Percentiles rank a stretch among this genome's conserved stretches.
Evolutionary conservation across 2,888 invertebrate species (phyloP).

Genomic region (Hypselothyrea guttata): DNA sequence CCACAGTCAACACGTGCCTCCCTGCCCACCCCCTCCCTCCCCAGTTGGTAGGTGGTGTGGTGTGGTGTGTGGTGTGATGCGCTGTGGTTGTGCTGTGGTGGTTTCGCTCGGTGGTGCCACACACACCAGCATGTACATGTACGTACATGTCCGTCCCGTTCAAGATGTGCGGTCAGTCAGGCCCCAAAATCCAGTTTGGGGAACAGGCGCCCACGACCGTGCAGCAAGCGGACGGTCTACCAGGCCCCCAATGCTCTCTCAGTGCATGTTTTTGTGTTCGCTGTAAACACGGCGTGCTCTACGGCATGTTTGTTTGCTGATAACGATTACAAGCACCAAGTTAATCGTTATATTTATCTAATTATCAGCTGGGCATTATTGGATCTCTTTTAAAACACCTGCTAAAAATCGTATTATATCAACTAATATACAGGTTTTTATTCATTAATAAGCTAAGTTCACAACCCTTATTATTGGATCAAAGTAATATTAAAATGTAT

Average conservation of each 20-base stretch:
- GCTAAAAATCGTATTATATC: too few relatives aligned
- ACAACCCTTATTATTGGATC: too few relatives aligned
- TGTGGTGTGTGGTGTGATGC: conserved; percentile 11
- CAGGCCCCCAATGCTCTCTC: conserved; percentile 19
- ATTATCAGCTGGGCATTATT: too few relatives aligned
- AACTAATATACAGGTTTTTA: too few relatives aligned
- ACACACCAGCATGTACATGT: background rate
- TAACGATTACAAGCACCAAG: too few relatives aligned
- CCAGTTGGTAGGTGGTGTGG: conserved; percentile 19
- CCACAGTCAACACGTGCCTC: conserved; percentile 50
- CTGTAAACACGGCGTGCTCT: conserved; percentile 30
- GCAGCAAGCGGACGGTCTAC: conserved; percentile 47
- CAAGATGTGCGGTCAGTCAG: conserved; percentile 80
- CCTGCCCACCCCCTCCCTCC: too few relatives aligned
- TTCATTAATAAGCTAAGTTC: too few relatives aligned
- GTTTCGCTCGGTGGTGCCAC: background rate
- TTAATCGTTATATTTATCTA: too few relatives aligned
- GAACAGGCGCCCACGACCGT: conserved; percentile 79
- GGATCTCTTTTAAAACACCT: too few relatives aligned
- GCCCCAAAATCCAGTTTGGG: conserved; percentile 82
- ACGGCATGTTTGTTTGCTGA: too few relatives aligned
- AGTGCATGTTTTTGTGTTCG: background rate
- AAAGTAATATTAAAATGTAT: too few relatives aligned
- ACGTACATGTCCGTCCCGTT: conserved; percentile 67
- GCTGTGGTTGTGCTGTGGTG: conserved; percentile 28